Percentiles rank a stretch among this genome's conserved stretches.
phyloP scores from a whole-genome alignment of 2,113 vertebrate species.

The Chiloscyllium plagiosum region DNA sequence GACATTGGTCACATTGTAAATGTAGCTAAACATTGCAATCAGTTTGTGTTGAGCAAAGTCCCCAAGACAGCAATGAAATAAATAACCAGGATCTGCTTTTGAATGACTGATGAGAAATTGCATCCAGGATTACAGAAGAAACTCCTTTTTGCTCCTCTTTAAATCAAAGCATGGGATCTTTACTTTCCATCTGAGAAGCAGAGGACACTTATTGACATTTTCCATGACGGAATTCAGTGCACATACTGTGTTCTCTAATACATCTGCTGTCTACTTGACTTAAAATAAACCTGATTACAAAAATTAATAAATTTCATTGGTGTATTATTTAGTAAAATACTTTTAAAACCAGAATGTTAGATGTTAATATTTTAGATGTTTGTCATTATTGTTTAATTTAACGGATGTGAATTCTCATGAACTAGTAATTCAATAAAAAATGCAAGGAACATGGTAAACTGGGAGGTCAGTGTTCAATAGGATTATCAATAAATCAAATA shows the following conservation, averaged over 20 bases:
- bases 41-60: not conserved
- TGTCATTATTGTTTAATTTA: not conserved
- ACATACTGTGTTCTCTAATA: not conserved
- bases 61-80: not conserved
- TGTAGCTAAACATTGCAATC: not conserved
- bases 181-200: not conserved
- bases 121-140: not conserved
- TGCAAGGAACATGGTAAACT: not conserved
- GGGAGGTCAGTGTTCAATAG: not conserved
- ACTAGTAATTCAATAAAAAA: not conserved
- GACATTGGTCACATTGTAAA: not conserved
- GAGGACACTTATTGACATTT: not conserved
- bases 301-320: not conserved
- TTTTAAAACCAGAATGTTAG: not conserved
- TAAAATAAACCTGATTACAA: not conserved
- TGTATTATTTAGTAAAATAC: not conserved
- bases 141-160: not conserved
- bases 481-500: not conserved
- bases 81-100: not conserved
- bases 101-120: not conserved
- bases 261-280: no score
- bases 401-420: not conserved
- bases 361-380: not conserved
- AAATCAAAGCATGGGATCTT: not conserved
- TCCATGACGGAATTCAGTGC: not conserved